Conservation (phyloP, 2,797 vertebrate species). For the Sebastes aleutianus region DNA sequence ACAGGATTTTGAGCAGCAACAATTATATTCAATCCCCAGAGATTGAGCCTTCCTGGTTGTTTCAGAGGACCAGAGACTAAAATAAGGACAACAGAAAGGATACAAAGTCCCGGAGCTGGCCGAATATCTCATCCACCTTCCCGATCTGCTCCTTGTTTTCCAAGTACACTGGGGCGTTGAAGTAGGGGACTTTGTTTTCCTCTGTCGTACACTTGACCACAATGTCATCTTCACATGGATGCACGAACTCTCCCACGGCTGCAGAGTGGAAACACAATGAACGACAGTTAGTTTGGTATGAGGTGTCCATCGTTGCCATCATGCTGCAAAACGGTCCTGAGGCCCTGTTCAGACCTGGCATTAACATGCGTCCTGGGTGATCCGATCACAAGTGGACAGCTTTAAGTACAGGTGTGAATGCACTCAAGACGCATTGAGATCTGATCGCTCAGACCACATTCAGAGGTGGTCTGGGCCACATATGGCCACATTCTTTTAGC, state of each 20-base stretch:
- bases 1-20: background rate
- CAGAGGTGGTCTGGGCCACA: too few relatives aligned
- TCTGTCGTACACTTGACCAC: slow-evolving; percentile 94
- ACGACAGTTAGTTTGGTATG: background rate
- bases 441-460: too few relatives aligned
- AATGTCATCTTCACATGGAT: slow-evolving; percentile 97
- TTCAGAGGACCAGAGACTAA: background rate
- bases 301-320: background rate
- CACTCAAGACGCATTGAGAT: too few relatives aligned
- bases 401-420: too few relatives aligned
- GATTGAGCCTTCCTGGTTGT: too few relatives aligned
- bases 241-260: slow-evolving; percentile 95
- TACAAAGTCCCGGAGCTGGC: slow-evolving; percentile 97
- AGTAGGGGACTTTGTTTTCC: slow-evolving; percentile 97
- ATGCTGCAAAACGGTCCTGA: background rate
- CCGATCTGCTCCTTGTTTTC: slow-evolving; percentile 99
- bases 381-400: too few relatives aligned
- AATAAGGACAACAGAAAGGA: slow-evolving; percentile 79
- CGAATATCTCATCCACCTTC: slow-evolving; percentile 98
- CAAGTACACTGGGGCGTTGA: slow-evolving; percentile 96
- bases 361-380: too few relatives aligned
- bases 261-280: slow-evolving; percentile 34
- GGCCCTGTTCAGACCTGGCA: rapidly evolving
- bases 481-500: too few relatives aligned
- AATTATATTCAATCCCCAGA: background rate